Evolutionary conservation across 2,797 vertebrate species (phyloP), one percentile per base, ranked within the genome.

Genomic region (Trachops cirrhosus): DNA sequence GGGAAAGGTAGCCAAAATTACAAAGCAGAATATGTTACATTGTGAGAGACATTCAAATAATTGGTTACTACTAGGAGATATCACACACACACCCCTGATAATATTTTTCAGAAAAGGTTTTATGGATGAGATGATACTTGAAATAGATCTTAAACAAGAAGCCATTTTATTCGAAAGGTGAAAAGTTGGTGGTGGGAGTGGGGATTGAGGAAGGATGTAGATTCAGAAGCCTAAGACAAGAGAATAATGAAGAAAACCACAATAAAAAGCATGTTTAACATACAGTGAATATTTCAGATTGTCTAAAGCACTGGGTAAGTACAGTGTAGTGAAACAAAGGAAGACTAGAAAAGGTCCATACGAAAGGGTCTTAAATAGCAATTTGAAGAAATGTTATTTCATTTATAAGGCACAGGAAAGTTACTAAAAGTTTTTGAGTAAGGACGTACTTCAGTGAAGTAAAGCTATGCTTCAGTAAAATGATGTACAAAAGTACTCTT

Each of bases 21-120:
- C 3, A 95, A 96, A 78, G 9, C 3, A 83, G 52, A 78, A 46
- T 79, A 62, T 26, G 2, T 64, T 73, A 85, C 21, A 9, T 2
- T 85, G 37, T 54, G 52, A 91, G 21, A 80, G 8, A 85, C 89
- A 14, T 48, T 68, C 32, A 90, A 95, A 84, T 26, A 80, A 74
- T 32, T 84, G 26, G 5, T 74, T 85, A 84, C 18, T 80, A 79
- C 3, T 75, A 50, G 37, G 4, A 90, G 32, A 90, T 4, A 91
- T 21, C n/a, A 79, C 8, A 77, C 21, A 77, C 73, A 70, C n/a
- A 68, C 37, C 41, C 64, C 32, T 41, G 46, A 91, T 67, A 34
- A 73, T 39, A 95, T 84, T 74, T 67, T 85, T 79, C 64, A 59
- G 32, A n/a, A 96, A 79, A 85, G 19, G 19, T 71, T 85, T 86